phyloP scores from a whole-genome alignment of 2,797 vertebrate species.

The Cercopithecus hamlyni region DNA sequence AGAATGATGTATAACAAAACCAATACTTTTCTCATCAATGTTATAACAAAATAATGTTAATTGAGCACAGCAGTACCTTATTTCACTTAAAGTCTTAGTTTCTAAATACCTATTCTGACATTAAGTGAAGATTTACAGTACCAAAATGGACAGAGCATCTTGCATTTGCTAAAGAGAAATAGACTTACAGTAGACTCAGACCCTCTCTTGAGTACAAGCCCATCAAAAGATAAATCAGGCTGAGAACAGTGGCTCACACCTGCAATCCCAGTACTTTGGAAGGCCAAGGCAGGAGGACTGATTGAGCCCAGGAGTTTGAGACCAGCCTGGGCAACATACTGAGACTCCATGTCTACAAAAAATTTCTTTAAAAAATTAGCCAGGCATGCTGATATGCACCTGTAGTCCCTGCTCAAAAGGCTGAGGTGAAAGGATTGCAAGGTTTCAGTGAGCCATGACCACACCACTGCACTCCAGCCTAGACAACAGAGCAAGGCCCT shows the following conservation, averaged over 20 bases:
- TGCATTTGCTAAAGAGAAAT: neutral
- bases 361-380: neutral
- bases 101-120: neutral
- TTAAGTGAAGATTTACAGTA: neutral
- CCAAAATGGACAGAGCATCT: neutral
- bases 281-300: neutral
- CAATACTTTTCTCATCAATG: neutral
- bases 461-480: neutral
- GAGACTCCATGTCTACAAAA: neutral
- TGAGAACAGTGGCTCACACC: neutral
- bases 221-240: neutral
- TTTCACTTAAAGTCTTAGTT: neutral
- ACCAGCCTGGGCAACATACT: neutral
- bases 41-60: neutral
- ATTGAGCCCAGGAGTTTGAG: neutral
- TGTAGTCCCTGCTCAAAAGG: neutral
- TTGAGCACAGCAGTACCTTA: neutral
- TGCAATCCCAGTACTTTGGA: neutral
- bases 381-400: neutral
- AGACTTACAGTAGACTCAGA: neutral
- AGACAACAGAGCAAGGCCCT: neutral
- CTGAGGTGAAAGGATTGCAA: neutral
- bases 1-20: neutral
- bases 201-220: neutral
- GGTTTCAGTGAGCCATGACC: neutral